Evolutionary conservation across 2,797 vertebrate genomes (phyloP).

Genomic region (Falco biarmicus): DNA sequence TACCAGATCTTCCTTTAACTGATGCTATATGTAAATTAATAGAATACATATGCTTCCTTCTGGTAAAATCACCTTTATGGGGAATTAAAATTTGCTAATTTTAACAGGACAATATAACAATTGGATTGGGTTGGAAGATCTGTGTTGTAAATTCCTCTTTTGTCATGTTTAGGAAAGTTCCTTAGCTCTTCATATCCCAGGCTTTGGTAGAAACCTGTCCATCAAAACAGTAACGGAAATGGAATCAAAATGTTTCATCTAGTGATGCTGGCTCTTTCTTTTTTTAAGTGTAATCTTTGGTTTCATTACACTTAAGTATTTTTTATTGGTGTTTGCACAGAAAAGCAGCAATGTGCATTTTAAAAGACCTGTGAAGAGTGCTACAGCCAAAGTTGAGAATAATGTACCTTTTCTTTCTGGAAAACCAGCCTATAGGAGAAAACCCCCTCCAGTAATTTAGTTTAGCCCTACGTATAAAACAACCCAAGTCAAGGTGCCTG

Average conservation of each 20-base stretch:
- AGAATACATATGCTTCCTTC: not conserved
- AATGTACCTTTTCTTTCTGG: slow-evolving; percentile 44
- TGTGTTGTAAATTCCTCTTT: not conserved
- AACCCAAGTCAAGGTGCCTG: slow-evolving; percentile 85
- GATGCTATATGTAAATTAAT: not conserved
- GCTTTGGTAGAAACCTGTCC: not conserved
- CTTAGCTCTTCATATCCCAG: not conserved
- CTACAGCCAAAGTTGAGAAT: slow-evolving; percentile 64
- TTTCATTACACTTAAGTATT: slow-evolving; percentile 70
- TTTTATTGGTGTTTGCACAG: slow-evolving; percentile 71
- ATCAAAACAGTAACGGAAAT: slow-evolving; percentile 17
- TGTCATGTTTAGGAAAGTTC: not conserved
- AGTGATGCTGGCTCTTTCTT: slow-evolving; percentile 29
- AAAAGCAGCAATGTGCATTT: slow-evolving; percentile 39
- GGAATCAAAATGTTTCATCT: slow-evolving; percentile 49
- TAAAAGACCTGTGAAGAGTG: slow-evolving; percentile 57
- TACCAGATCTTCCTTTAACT: not conserved
- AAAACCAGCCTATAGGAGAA: slow-evolving; percentile 82
- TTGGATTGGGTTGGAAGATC: not conserved
- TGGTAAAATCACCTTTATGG: not conserved
- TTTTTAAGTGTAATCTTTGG: slow-evolving; percentile 48
- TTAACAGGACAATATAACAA: not conserved
- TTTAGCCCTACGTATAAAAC: slow-evolving; percentile 91
- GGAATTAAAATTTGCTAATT: not conserved
- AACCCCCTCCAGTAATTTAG: slow-evolving; percentile 87